Evolutionary conservation across 1,140 invertebrate genomes (phyloP), one percentile per base, ranked within the genome.

Genomic region (Bicyclus anynana): DNA sequence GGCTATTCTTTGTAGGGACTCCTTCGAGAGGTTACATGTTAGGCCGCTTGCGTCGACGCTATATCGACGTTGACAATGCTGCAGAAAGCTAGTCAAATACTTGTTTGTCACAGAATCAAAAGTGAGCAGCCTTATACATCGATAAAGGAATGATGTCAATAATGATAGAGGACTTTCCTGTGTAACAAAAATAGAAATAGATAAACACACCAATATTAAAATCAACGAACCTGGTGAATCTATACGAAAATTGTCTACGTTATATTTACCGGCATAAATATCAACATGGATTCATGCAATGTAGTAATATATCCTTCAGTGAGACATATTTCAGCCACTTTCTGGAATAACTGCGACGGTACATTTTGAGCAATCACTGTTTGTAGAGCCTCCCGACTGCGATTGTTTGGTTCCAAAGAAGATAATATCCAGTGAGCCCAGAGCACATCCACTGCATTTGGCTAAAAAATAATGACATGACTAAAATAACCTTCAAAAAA

Each of bases 221-320:
- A n/a, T n/a, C n/a, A n/a, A n/a, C n/a, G n/a, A n/a, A n/a, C n/a
- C n/a, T n/a, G n/a, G n/a, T n/a, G n/a, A n/a, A n/a, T n/a, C n/a
- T n/a, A n/a, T n/a, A n/a, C n/a, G n/a, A n/a, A n/a, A n/a, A n/a
- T n/a, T n/a, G n/a, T n/a, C n/a, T n/a, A n/a, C n/a, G n/a, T n/a
- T n/a, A n/a, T n/a, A n/a, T 44, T 89, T 85, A 93, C 92, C 57
- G 91, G 90, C 77, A 93, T 90, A 77, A 94, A 94, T 67, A 93
- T 91, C 47, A 89, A 70, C 60, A 92, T 89, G 46, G 91, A 91
- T 70, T 91, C 88, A 37, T 83, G 84, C 18, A 94, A 62, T 1
- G 91, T 92, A 10, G 77, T 82, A 6, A 91, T 71, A 68, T 90
- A 92, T 23, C 90, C 86, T 46, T 79, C 72, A 5, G 79, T 70